These are phyloP conservation scores for Tuta absoluta DNA, from an alignment of 2,888 invertebrate species.

Conservation along the genomic window DNA sequence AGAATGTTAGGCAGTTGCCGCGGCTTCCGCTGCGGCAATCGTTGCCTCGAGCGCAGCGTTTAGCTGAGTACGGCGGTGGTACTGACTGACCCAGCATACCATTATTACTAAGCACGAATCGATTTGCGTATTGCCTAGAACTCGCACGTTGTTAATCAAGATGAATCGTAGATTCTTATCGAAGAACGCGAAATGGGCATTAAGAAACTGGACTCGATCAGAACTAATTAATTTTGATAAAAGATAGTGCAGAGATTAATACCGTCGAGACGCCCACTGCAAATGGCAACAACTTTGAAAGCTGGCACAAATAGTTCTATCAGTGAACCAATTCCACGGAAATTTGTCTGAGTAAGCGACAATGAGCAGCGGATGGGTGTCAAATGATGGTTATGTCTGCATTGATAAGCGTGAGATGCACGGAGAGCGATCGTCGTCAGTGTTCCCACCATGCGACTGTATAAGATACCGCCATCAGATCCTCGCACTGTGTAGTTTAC, in stretches of 20 bases:
- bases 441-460: neutral
- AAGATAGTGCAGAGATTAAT: neutral
- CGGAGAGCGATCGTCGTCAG: constrained; percentile 32
- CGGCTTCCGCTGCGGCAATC: constrained; percentile 47
- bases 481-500: neutral
- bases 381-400: constrained; percentile 43
- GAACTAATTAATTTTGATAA: constrained; percentile 28
- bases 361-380: neutral
- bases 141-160: constrained; percentile 24
- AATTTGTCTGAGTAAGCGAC: neutral
- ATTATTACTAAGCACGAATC: constrained; percentile 21
- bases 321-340: neutral
- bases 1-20: constrained; percentile 49
- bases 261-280: neutral
- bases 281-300: neutral
- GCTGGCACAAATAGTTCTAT: neutral
- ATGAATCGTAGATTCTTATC: constrained; percentile 28
- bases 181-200: constrained; percentile 29
- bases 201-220: constrained; percentile 24
- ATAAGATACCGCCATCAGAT: neutral
- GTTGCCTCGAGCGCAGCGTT: constrained; percentile 31
- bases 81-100: neutral
- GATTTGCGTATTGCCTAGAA: constrained; percentile 22
- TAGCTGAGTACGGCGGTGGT: constrained; percentile 3
- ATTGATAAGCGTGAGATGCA: constrained; percentile 58